Base-by-base conservation (phyloP, 2,888 invertebrate genomes). In the Encarsia formosa region DNA sequence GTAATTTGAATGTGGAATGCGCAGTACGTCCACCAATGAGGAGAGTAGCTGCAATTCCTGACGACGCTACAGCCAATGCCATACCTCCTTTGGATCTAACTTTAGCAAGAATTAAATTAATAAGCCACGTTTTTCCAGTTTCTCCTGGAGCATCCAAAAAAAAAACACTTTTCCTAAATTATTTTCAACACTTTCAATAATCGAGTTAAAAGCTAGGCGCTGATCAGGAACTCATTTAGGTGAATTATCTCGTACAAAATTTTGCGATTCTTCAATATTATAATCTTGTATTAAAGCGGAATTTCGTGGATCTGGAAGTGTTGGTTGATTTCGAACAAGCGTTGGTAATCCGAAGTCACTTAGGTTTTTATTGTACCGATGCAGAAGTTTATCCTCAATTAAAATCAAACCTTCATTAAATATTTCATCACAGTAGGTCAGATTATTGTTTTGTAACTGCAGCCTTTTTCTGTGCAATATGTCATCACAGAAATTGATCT, bases 11-110 rank as follows among this genome's bases (percentile, higher is more conserved):
- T 23, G 62, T 59, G 11, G 68, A 69, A 64, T 76, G 74, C 11
- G 70, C 70, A 32, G 73, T 76, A 57, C 67, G 40, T 8, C 69
- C 70, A 16, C 61, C 62, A 35, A 65, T 61, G 15, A 77, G 54
- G 24, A 77, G 62, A n/a, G 70, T 75, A 5, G 75, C 73, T 24
- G 75, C 75, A 54, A 77, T 76, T 9, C 75, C 75, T 5, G 75
- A 75, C 31, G 69, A 75, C 8, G 75, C 73, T 20, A 75, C 56
- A 11, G 71, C 69, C 31, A 76, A 42, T 11, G 69, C 69, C 41
- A 71, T 67, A 6, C 59, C 50, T 31, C 47, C 20, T 51, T 52
- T 13, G 4, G 19, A 40, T 38, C 70, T 62, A 48, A 75, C 62
- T 44, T 60, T 53, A 13, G 70, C 69, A 9, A 74, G 55, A 26